A percentile compares a stretch with the other conserved stretches of the same genome.
These are phyloP conservation scores for Carlito syrichta DNA, from an alignment of 2,113 vertebrate species.

Conservation along the genomic window DNA sequence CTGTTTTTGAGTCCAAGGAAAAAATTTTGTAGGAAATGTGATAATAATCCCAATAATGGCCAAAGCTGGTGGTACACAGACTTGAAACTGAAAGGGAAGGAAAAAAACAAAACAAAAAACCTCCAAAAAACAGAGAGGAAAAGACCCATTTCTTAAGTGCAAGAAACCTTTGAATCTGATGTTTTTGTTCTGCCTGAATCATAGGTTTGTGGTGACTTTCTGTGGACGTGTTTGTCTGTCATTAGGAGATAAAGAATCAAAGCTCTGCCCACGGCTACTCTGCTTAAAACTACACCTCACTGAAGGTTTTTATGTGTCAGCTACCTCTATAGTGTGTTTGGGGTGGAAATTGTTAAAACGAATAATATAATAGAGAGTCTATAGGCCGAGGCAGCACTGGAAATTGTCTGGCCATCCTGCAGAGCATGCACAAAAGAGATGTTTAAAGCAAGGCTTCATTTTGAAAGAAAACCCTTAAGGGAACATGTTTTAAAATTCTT, in stretches of 20 bases:
- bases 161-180: slow-evolving; percentile 44
- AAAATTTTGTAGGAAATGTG: background rate
- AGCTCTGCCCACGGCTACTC: slow-evolving; percentile 33
- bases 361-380: background rate
- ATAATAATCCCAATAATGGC: background rate
- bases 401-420: background rate
- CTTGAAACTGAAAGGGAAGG: slow-evolving; percentile 18
- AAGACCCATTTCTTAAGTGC: slow-evolving; percentile 22
- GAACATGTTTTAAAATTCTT: slow-evolving; percentile 48
- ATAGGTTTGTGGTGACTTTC: background rate
- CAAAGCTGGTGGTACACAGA: slow-evolving; percentile 2
- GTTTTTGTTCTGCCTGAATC: background rate
- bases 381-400: slow-evolving; percentile 21
- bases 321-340: slow-evolving; percentile 15
- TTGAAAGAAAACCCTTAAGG: slow-evolving; percentile 45
- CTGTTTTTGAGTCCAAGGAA: background rate
- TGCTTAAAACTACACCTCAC: slow-evolving; percentile 42
- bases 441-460: slow-evolving; percentile 48
- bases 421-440: background rate
- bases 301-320: slow-evolving; percentile 19
- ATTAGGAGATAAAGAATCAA: slow-evolving; percentile 65
- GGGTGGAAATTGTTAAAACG: slow-evolving; percentile 48
- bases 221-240: slow-evolving; percentile 48
- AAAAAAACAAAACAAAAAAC: too few species aligned
- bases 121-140: slow-evolving; percentile 38